Evolutionary conservation across 2,888 invertebrate genomes (phyloP).

Genomic region (Drosophila recens): DNA sequence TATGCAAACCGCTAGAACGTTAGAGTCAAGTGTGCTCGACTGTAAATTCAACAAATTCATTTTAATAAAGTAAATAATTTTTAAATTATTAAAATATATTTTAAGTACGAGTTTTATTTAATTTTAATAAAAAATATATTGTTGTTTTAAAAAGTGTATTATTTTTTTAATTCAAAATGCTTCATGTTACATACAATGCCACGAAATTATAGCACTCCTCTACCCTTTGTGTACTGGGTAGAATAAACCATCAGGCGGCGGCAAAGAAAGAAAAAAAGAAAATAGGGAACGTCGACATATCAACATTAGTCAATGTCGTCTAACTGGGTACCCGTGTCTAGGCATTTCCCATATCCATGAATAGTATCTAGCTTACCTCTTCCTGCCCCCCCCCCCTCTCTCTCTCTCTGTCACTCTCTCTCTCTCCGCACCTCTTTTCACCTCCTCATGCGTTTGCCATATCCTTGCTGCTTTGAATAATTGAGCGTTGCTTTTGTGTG

Average conservation of each 20-base stretch:
- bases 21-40: background rate
- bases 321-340: constrained; percentile 73
- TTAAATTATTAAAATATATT: no score
- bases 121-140: background rate
- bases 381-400: background rate
- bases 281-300: constrained; percentile 69
- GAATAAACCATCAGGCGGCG: constrained; percentile 62
- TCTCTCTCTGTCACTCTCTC: background rate
- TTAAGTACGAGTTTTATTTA: background rate
- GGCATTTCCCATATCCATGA: constrained; percentile 48
- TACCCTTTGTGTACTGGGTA: background rate
- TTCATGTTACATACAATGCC: background rate
- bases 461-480: constrained; percentile 65
- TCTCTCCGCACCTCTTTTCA: background rate
- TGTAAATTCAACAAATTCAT: background rate
- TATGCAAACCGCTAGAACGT: constrained; percentile 17
- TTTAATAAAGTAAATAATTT: background rate
- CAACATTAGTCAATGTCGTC: constrained; percentile 80
- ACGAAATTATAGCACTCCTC: background rate
- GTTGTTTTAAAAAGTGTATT: no score
- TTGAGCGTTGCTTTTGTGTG: constrained; percentile 57
- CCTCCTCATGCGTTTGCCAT: constrained; percentile 21
- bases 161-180: background rate
- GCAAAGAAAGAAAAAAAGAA: constrained; percentile 16
- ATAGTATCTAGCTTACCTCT: constrained; percentile 20